phyloP scores from a whole-genome alignment of 1,140 invertebrate genomes.

The Lepidurus packardi region DNA sequence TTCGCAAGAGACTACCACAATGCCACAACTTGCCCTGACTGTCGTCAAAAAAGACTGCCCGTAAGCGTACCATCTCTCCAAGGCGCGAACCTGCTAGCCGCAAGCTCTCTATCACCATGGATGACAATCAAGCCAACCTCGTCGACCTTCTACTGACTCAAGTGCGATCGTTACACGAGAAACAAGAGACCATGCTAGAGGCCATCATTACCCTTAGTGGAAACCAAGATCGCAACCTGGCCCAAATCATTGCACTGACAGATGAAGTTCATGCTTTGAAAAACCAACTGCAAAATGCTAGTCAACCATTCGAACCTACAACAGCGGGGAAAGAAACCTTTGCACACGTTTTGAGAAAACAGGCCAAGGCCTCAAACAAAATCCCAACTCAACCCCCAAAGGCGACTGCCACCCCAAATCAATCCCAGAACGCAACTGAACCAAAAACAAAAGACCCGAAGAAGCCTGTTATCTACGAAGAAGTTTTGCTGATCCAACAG shows the following conservation, averaged over 20 bases:
- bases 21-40: not conserved
- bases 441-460: not conserved
- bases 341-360: not conserved
- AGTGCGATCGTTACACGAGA: not conserved
- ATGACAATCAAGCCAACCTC: not conserved
- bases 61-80: not conserved
- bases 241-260: not conserved
- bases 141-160: not conserved
- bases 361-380: not conserved
- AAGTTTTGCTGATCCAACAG: not conserved
- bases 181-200: not conserved
- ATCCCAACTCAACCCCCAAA: not conserved
- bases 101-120: not conserved
- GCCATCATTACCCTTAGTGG: not conserved
- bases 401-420: not conserved
- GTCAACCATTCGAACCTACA: not conserved
- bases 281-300: not conserved
- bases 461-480: not conserved
- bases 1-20: not conserved
- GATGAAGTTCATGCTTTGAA: not conserved
- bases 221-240: not conserved
- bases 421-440: not conserved
- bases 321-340: not conserved
- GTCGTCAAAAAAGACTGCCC: not conserved
- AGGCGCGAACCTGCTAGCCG: not conserved